Base-by-base conservation (phyloP, 1,140 invertebrate species). In the Gryon sp. region DNA sequence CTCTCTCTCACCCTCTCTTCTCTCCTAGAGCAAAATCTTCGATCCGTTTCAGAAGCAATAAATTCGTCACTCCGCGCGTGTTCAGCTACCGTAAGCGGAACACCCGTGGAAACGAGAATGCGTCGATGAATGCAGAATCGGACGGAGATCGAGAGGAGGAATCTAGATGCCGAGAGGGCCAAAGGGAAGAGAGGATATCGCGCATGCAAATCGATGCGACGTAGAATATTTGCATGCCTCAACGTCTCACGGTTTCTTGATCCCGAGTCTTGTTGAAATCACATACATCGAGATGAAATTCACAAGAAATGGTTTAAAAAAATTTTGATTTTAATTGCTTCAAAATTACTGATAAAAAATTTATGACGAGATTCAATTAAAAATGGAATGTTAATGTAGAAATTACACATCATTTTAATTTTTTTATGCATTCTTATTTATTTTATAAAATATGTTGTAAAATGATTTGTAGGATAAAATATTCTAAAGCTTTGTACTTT, bases 111-210 rank as follows among this genome's bases (percentile, higher is more conserved):
- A 82, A 80, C 77, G 79, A 79, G 81, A 80, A 82, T 82, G 81
- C 81, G 81, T 81, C 81, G 80, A 83, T 83, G 80, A 83, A 83
- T 83, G 81, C 76, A 81, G 75, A 83, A 81, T 80, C 70, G 80
- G 78, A 83, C 79, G 80, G 76, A 70, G 74, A 79, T 80, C 79
- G 77, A 81, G 70, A 77, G 48, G 73, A 78, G 57, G 73, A 81
- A 77, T 75, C 70, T 73, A 76, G 76, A 79, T 79, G 73, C 63
- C 65, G 68, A 70, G 74, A 76, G 76, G 63, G 74, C 63, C 50
- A 79, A 68, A 74, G 73, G 74, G 52, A 74, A 65, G 72, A 78
- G 78, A 76, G 72, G 75, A 74, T 77, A 72, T 79, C 80, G 76
- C 76, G 76, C 75, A 82, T 81, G 79, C 78, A 80, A 82, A 81